These are phyloP conservation scores for Prunella strophiata DNA, from an alignment of 2,797 vertebrate genomes.

Conservation along the genomic window DNA sequence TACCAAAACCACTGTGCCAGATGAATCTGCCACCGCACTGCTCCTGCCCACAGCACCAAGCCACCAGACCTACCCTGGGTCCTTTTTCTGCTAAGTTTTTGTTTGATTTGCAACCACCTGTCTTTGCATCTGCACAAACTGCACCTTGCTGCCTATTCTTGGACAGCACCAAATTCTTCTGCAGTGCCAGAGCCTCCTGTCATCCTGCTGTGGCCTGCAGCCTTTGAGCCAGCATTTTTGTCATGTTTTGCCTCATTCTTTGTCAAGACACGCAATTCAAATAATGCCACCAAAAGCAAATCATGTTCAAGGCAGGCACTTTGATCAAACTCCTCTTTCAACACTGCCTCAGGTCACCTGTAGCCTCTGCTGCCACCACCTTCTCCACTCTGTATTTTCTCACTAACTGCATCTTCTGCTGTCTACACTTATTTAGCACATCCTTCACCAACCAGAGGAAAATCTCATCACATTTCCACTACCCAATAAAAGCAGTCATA, in stretches of 20 bases:
- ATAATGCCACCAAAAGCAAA: background rate
- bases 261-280: background rate
- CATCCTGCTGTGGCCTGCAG: fast-evolving
- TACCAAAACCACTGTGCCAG: fast-evolving
- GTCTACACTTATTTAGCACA: background rate
- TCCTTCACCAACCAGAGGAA: background rate
- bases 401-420: background rate
- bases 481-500: background rate
- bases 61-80: fast-evolving
- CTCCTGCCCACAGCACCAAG: background rate
- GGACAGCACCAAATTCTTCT: background rate
- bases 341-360: background rate
- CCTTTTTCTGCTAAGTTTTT: background rate
- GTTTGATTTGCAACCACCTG: background rate
- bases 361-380: background rate
- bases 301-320: background rate
- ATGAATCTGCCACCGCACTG: fast-evolving
- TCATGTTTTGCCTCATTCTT: background rate
- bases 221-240: background rate
- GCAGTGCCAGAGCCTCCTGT: background rate
- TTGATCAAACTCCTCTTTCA: background rate
- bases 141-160: fast-evolving
- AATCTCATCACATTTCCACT: background rate
- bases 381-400: background rate
- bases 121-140: background rate